These are phyloP conservation scores for Agrotis segetum DNA, from an alignment of 2,888 invertebrate genomes.

Conservation along the genomic window DNA sequence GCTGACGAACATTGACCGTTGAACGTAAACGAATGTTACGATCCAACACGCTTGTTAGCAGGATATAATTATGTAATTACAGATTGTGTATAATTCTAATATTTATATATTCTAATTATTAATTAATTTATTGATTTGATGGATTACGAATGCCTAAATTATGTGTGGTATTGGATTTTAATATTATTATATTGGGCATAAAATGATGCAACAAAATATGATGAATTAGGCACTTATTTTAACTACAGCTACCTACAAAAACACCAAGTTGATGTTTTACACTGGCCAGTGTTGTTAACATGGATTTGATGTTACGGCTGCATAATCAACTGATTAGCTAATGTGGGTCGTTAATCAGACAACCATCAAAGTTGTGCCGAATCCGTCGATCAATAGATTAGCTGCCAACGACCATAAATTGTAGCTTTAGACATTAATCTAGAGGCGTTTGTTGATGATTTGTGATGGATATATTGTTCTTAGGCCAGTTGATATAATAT, in stretches of 20 bases:
- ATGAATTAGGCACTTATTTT: too few species aligned
- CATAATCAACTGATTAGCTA: slow-evolving; percentile 30
- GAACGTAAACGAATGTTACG: not conserved
- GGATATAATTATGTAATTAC: slow-evolving; percentile 30
- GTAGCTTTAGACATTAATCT: slow-evolving; percentile 1
- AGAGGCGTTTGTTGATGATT: slow-evolving; percentile 10
- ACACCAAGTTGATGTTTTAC: not conserved
- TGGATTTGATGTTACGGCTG: slow-evolving; percentile 6
- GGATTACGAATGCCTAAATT: slow-evolving; percentile 3
- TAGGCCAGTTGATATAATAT: not conserved
- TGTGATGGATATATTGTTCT: not conserved
- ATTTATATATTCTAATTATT: too few species aligned
- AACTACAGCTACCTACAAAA: not conserved
- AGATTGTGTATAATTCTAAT: slow-evolving; percentile 19
- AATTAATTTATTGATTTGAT: slow-evolving; percentile 15
- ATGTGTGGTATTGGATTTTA: not conserved
- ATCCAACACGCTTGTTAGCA: slow-evolving; percentile 13
- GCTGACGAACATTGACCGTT: slow-evolving; percentile 36
- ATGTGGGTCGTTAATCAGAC: slow-evolving; percentile 29
- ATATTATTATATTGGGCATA: not conserved
- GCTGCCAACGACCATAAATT: slow-evolving; percentile 31
- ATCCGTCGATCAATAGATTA: slow-evolving; percentile 22
- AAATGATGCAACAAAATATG: not conserved
- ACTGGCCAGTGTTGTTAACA: not conserved
- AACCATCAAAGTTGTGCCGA: slow-evolving; percentile 14